A percentile compares a stretch with the other conserved stretches of the same genome.
Evolutionary conservation across 2,888 invertebrate genomes (phyloP).

Genomic region (Maniola hyperantus): DNA sequence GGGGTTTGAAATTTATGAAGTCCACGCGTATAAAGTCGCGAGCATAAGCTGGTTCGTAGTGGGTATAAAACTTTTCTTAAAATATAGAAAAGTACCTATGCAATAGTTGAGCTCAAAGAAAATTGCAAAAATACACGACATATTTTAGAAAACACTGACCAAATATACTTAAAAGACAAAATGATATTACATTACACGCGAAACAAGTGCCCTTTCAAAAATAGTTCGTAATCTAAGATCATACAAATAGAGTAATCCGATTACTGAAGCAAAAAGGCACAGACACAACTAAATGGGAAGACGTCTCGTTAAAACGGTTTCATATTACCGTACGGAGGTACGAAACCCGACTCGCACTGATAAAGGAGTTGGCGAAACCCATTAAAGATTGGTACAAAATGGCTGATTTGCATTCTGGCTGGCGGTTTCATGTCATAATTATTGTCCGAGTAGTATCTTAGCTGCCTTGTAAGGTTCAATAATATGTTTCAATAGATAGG

Average conservation of each 20-base stretch:
- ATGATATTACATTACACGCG: slow-evolving; percentile 15
- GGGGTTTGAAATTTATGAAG: too few species aligned
- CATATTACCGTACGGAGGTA: slow-evolving; percentile 39
- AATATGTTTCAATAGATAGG: slow-evolving; percentile 15
- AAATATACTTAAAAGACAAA: neutral
- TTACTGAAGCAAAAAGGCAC: slow-evolving; percentile 38
- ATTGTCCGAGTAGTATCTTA: slow-evolving; percentile 26
- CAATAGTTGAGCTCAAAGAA: too few species aligned
- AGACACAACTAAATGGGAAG: slow-evolving; percentile 38
- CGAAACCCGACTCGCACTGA: slow-evolving; percentile 31
- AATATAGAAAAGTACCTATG: too few species aligned
- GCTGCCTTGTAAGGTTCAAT: slow-evolving; percentile 7
- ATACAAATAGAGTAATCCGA: slow-evolving; percentile 39
- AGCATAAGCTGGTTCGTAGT: too few species aligned
- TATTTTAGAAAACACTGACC: neutral
- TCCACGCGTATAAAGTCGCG: too few species aligned
- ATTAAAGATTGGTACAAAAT: slow-evolving; percentile 28
- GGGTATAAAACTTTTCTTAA: too few species aligned
- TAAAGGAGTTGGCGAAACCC: slow-evolving; percentile 29
- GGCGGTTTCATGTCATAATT: slow-evolving; percentile 36
- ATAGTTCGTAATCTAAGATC: slow-evolving; percentile 37
- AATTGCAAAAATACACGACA: too few species aligned
- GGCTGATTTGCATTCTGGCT: slow-evolving; percentile 23
- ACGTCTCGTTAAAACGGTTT: slow-evolving; percentile 42
- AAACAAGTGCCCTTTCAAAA: slow-evolving; percentile 36